Conservation (phyloP, 2,888 invertebrate species). For the Timandra comae region DNA sequence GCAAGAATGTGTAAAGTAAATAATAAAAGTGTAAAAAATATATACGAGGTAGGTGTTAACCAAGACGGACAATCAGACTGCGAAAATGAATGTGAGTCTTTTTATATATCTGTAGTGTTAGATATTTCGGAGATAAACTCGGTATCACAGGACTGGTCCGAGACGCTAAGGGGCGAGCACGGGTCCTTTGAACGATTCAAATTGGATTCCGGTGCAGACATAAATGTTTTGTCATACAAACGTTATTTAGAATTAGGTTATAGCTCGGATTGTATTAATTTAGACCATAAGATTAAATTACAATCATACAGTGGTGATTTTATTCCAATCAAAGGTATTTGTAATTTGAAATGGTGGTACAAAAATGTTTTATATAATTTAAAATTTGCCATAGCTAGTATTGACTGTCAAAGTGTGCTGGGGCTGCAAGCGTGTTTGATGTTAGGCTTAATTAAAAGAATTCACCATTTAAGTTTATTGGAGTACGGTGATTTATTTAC, state of each 20-base stretch:
- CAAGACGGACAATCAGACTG: background rate
- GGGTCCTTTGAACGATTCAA: background rate
- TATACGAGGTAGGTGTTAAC: background rate
- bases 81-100: background rate
- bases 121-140: background rate
- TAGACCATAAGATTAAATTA: background rate
- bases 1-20: background rate
- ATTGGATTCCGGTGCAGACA: constrained; percentile 1
- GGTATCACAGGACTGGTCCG: no score
- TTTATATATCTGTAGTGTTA: background rate
- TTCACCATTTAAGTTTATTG: constrained; percentile 2
- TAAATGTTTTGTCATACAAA: constrained; percentile 1
- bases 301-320: background rate
- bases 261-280: no score
- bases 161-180: no score
- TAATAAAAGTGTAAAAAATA: background rate
- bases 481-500: constrained; percentile 16
- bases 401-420: constrained; percentile 6
- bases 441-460: constrained; percentile 3
- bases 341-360: background rate
- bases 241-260: background rate
- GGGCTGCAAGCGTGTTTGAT: constrained; percentile 3
- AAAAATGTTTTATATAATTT: background rate
- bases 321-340: background rate
- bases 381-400: background rate